Evolutionary conservation across 2,113 vertebrate species (phyloP).

Genomic region (Seriola dumerili): DNA sequence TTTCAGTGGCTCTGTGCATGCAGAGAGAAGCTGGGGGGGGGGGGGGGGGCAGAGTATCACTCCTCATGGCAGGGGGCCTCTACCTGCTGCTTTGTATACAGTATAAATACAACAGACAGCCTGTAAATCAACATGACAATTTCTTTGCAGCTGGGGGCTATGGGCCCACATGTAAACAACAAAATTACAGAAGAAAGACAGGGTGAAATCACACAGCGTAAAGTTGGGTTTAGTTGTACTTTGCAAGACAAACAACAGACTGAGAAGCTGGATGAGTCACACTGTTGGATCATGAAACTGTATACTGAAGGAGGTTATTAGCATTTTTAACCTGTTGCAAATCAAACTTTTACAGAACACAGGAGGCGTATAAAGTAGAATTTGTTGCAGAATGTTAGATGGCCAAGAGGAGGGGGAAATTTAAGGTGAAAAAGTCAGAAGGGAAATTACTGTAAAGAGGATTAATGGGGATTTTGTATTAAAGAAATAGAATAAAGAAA

Average conservation of each 20-base stretch:
- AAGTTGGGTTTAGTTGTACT: slow-evolving; percentile 30
- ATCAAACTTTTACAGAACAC: neutral
- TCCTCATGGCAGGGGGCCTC: neutral
- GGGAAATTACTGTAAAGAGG: neutral
- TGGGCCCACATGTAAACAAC: slow-evolving; percentile 45
- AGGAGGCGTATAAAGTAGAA: neutral
- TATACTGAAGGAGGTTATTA: neutral
- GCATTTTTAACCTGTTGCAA: neutral
- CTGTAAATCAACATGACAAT: slow-evolving; percentile 36
- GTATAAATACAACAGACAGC: slow-evolving; percentile 41
- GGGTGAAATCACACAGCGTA: slow-evolving; percentile 17
- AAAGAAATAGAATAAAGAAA: slow-evolving; percentile 17
- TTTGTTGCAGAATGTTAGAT: neutral
- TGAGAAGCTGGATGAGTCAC: slow-evolving; percentile 47
- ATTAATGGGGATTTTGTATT: neutral
- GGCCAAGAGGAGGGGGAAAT: neutral
- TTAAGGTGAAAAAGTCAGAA: neutral
- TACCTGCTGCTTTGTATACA: slow-evolving; percentile 54
- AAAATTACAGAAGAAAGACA: slow-evolving; percentile 24
- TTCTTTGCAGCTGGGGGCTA: slow-evolving; percentile 30
- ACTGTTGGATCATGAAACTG: slow-evolving; percentile 32
- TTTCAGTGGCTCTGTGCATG: neutral
- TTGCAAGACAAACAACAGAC: slow-evolving; percentile 50
- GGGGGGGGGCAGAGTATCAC: neutral
- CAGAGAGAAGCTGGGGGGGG: no score